Evolutionary conservation across 2,113 vertebrate genomes (phyloP).

Genomic region (Hiodon alosoides): DNA sequence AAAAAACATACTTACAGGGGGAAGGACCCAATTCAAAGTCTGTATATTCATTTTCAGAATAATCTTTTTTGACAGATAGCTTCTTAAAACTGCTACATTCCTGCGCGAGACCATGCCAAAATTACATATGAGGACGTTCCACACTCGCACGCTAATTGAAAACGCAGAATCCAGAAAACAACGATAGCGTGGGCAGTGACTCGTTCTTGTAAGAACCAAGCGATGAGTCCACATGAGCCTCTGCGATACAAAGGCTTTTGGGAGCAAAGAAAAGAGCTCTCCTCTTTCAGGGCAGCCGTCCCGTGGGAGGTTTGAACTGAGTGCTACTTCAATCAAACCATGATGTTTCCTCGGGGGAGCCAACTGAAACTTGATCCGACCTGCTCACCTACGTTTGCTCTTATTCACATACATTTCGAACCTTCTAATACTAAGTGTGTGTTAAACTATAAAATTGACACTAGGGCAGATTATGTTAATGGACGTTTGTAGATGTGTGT

Average conservation of each 20-base stretch:
- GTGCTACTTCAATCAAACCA: constrained; percentile 95
- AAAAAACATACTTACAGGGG: not conserved
- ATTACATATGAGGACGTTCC: not conserved
- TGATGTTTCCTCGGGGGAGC: constrained; percentile 89
- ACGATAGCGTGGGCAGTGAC: constrained; percentile 69
- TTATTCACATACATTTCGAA: constrained; percentile 59
- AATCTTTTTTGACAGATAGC: too few species aligned
- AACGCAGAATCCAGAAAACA: constrained; percentile 55
- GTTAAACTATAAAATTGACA: not conserved
- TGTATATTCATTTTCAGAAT: too few species aligned
- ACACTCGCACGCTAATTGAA: not conserved
- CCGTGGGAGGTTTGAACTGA: constrained; percentile 85
- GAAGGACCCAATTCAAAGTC: too few species aligned
- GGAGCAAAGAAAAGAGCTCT: constrained; percentile 70
- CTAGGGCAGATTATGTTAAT: not conserved
- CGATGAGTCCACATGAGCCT: constrained; percentile 76
- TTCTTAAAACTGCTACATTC: too few species aligned
- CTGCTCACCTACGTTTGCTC: constrained; percentile 64
- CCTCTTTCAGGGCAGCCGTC: constrained; percentile 84
- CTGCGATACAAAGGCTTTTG: constrained; percentile 86
- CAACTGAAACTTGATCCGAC: constrained; percentile 86
- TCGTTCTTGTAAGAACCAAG: constrained; percentile 68
- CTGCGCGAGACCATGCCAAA: not conserved
- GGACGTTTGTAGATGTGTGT: too few species aligned
- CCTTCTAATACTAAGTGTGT: constrained; percentile 6